phyloP scores from a whole-genome alignment of 2,797 vertebrate genomes.

The Gobio occitaniae region DNA sequence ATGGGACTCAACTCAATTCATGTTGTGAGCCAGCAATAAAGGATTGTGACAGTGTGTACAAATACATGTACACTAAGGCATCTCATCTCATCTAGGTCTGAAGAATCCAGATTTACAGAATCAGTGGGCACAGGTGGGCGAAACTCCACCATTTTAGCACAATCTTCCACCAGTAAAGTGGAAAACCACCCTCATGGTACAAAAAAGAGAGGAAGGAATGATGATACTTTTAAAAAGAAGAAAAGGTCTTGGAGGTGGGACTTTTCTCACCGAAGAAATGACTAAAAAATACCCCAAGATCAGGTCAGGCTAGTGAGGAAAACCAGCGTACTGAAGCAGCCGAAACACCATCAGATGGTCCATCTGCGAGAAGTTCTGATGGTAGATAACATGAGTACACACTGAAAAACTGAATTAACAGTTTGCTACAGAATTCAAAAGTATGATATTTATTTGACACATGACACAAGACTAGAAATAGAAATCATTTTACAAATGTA shows the following conservation, averaged over 20 bases:
- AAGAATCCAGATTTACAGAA: conserved; percentile 79
- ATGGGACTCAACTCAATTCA: background rate
- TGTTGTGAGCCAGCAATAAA: background rate
- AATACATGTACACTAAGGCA: background rate
- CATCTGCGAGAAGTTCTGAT: too few species aligned
- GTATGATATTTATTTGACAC: too few species aligned
- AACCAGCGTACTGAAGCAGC: too few species aligned
- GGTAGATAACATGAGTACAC: too few species aligned
- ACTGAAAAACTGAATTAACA: too few species aligned
- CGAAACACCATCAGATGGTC: too few species aligned
- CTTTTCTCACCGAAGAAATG: background rate
- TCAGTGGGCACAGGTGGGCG: conserved; percentile 70
- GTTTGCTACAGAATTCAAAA: too few species aligned
- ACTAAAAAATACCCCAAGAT: background rate
- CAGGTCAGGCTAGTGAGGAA: background rate
- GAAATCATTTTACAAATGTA: too few species aligned
- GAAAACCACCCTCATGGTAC: background rate
- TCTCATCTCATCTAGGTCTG: conserved; percentile 78
- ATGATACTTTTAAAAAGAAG: background rate
- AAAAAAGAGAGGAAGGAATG: background rate
- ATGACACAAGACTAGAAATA: too few species aligned
- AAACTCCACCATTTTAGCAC: conserved; percentile 60
- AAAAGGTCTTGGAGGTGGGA: background rate
- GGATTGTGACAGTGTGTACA: background rate
- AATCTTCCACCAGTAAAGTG: background rate